Evolutionary conservation across 1,140 invertebrate genomes (phyloP), one percentile per base, ranked within the genome.

Genomic region (Heterodera schachtii): DNA sequence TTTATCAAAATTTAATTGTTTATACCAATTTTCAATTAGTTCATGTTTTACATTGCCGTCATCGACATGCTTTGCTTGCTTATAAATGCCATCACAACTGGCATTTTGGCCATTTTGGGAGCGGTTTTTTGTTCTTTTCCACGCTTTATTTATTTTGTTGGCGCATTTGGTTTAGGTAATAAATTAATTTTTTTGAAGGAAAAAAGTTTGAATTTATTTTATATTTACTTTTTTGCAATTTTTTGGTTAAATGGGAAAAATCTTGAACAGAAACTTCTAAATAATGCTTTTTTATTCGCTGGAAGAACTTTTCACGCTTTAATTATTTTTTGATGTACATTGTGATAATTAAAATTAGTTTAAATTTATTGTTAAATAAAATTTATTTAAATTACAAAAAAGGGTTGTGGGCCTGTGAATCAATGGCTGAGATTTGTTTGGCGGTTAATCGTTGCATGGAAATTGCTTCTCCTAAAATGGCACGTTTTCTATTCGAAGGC

Each of bases 31-130:
- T 31, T 31, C 31, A 31, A 31, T 31, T 31, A 82, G 57, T 75
- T 82, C 31, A 82, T 82, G 81, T 84, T 84, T 7, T 82, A 79
- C 76, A 79, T 79, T 60, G 43, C 78, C 41, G 79, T 79, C 0
- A 52, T 73, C 1, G 78, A 79, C n/a, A 79, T 79, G 69, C n/a
- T 79, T 41, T 79, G 69, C 47, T 57, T 83, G 9, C 13, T 64
- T 19, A 41, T 84, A 2, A 78, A 73, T 60, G 80, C 41, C 6
- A 57, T 84, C 21, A 21, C 84, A 19, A 77, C 75, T 21, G 75
- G 75, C 3, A 66, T 66, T 77, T 67, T 77, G 75, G 47, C 57
- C 19, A 66, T 66, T 64, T 21, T 66, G 21, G 75, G 75, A 9
- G 57, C 57, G 43, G 75, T 77, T 21, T 77, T 57, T 44, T 77